Conservation (phyloP, 2,797 vertebrate species). For the Onychomys leucogaster region DNA sequence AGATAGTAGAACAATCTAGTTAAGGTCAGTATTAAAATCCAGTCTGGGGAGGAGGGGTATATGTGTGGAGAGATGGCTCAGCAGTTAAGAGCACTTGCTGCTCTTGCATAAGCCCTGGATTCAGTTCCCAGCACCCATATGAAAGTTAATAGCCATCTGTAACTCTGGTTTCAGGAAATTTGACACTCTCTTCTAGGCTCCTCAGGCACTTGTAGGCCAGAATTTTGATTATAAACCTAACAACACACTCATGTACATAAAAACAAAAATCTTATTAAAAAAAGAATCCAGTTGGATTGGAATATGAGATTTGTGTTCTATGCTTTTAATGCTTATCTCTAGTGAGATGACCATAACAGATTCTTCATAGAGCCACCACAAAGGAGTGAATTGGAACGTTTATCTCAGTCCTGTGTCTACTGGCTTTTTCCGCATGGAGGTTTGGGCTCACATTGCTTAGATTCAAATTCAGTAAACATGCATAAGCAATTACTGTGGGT, state of each 20-base stretch:
- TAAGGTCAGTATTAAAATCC: neutral
- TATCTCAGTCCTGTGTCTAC: neutral
- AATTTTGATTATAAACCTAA: neutral
- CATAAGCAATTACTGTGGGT: neutral
- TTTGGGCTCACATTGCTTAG: neutral
- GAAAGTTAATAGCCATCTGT: neutral
- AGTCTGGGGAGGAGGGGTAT: neutral
- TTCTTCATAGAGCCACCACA: neutral
- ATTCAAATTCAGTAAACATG: slow-evolving; percentile 34
- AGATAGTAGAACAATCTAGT: neutral
- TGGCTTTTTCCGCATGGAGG: neutral
- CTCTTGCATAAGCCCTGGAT: neutral
- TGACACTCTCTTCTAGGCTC: neutral
- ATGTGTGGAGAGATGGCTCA: neutral
- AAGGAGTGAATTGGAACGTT: neutral
- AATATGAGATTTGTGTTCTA: neutral
- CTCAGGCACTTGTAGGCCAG: neutral
- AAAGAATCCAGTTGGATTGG: neutral
- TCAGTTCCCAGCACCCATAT: neutral
- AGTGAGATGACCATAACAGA: neutral
- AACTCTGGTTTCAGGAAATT: neutral
- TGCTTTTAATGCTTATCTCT: neutral
- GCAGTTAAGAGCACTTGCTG: neutral
- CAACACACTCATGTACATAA: neutral
- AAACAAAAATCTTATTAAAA: neutral